Conservation (phyloP, 1,140 invertebrate species). For the Nasonia longicornis region DNA sequence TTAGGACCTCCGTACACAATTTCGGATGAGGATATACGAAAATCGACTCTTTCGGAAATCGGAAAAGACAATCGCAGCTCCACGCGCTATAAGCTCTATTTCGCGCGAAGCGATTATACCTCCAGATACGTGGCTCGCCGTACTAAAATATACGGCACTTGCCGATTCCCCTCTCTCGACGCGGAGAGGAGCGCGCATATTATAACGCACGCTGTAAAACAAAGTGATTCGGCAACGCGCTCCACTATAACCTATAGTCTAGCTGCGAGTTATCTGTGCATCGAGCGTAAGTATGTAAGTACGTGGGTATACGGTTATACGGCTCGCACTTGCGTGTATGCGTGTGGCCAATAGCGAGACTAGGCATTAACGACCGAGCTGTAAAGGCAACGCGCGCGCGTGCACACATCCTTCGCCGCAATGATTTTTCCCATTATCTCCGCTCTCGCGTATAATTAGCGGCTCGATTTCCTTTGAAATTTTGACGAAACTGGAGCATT, state of each 20-base stretch:
- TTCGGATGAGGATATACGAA: neutral
- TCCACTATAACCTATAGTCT: conserved; percentile 51
- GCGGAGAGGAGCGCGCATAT: neutral
- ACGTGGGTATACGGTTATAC: conserved; percentile 44
- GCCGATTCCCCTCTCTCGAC: conserved; percentile 3
- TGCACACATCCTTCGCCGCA: neutral
- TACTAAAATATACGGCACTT: conserved; percentile 18
- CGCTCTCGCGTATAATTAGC: conserved; percentile 9
- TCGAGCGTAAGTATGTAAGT: conserved; percentile 53
- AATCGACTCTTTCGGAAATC: neutral
- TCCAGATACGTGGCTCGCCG: conserved; percentile 10
- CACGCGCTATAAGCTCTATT: neutral
- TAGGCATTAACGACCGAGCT: conserved; percentile 14
- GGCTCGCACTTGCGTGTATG: neutral
- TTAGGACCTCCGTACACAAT: conserved; percentile 8
- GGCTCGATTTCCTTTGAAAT: conserved; percentile 8
- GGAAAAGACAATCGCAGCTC: neutral
- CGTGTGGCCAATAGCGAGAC: conserved; percentile 13
- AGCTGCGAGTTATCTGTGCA: conserved; percentile 56
- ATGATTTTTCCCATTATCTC: conserved; percentile 21
- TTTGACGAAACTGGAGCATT: conserved; percentile 1
- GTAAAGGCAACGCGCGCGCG: conserved; percentile 4
- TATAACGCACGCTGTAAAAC: conserved; percentile 49
- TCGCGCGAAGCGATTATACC: conserved; percentile 21
- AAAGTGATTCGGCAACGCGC: conserved; percentile 55